Evolutionary conservation across 92 coral and sea anemone species (phyloP).

Genomic region (Anthopleura xanthogrammica): DNA sequence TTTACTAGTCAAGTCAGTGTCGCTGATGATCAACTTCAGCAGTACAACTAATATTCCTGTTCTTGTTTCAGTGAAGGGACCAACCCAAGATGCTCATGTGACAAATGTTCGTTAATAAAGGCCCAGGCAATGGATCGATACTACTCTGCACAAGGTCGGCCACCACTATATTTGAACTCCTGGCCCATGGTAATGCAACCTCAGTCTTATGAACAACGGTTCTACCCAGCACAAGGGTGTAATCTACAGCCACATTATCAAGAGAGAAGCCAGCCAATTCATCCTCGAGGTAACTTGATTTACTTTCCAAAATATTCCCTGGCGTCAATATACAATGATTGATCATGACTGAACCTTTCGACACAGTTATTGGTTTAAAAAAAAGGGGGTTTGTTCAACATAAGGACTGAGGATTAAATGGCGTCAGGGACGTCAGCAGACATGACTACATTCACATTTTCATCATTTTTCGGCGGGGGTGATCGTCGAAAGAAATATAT

Average conservation of each 20-base stretch:
- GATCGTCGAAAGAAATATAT: no score
- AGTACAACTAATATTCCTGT: no score
- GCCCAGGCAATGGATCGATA: constrained; percentile 15
- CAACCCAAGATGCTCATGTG: constrained; percentile 11
- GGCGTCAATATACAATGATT: not conserved
- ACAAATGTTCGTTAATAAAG: constrained; percentile 13
- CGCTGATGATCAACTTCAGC: no score
- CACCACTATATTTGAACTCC: not conserved
- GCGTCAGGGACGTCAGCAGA: no score
- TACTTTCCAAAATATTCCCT: no score
- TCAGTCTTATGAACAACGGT: not conserved
- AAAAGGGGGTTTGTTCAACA: no score
- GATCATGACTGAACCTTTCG: not conserved
- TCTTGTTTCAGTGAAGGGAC: not conserved
- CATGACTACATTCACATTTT: no score
- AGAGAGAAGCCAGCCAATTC: not conserved
- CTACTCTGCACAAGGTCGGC: not conserved
- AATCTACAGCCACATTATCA: not conserved
- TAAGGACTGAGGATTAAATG: no score
- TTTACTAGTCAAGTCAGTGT: no score
- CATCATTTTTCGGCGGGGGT: no score
- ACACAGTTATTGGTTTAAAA: not conserved
- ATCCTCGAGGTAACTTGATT: not conserved
- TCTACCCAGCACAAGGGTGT: not conserved
- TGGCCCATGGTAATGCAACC: constrained; percentile 10